Evolutionary conservation across 2,888 invertebrate species (phyloP).

Genomic region (Tipula confusa): DNA sequence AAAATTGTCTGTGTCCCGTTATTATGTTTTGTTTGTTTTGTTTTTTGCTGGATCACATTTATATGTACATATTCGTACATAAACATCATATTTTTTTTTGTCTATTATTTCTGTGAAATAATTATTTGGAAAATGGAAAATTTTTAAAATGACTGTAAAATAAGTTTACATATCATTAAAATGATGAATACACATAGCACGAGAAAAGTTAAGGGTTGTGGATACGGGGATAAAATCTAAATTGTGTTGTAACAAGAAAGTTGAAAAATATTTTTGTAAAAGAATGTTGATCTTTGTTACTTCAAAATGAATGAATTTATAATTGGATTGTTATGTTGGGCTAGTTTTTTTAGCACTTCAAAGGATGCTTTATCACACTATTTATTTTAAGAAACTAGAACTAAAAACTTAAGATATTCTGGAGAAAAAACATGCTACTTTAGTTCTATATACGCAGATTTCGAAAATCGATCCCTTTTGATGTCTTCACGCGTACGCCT

Average conservation of each 20-base stretch:
- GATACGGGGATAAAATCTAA: background rate
- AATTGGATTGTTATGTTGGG: background rate
- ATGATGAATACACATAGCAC: background rate
- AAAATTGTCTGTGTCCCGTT: background rate
- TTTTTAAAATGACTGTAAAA: background rate
- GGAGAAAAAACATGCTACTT: too few species aligned
- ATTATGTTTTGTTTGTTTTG: background rate
- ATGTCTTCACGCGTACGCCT: too few species aligned
- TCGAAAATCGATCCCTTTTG: too few species aligned
- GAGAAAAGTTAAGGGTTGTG: background rate
- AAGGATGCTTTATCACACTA: too few species aligned
- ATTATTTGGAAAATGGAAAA: slow-evolving; percentile 12
- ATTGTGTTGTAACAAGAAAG: background rate
- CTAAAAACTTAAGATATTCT: too few species aligned
- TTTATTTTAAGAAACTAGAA: too few species aligned
- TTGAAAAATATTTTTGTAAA: background rate
- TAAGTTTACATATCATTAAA: slow-evolving; percentile 25
- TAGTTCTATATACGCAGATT: too few species aligned
- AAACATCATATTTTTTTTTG: background rate
- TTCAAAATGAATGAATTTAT: background rate
- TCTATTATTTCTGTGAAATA: background rate
- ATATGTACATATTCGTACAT: background rate
- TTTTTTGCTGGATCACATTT: background rate
- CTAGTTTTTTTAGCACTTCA: too few species aligned
- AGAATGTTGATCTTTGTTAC: background rate